Evolutionary conservation across 2,797 vertebrate genomes (phyloP), one percentile per base, ranked within the genome.

Genomic region (Gymnocypris eckloni): DNA sequence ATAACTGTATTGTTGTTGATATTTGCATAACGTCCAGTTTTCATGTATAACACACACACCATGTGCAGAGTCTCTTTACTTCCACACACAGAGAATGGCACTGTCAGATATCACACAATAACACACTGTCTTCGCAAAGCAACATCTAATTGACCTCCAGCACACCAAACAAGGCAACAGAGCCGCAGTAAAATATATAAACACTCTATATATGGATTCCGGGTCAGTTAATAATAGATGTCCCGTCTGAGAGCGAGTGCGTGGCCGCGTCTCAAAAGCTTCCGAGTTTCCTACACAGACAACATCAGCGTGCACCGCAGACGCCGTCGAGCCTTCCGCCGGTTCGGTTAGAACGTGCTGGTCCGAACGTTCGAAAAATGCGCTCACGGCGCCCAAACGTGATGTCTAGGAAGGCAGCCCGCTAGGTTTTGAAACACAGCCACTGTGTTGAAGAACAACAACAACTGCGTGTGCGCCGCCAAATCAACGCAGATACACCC

Each of bases 161-260:
- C 86, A 78, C 33, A 73, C 86, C 90, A 89, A 81, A 92, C 88
- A 91, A 79, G 88, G 88, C 86, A 84, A 88, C 77, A 89, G 5
- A 77, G 89, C 78, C 82, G 70, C 82, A 64, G 82, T 90, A 85
- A 91, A 92, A 92, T 92, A 91, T 85, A 86, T 86, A 86, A 88
- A 87, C 82, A 89, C 79, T 89, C 91, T 84, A 75, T 90, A 91
- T 92, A 92, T 86, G 86, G 85, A 90, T 84, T 88, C 83, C 79
- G 86, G 86, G 90, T 89, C 91, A 87, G 82, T 89, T 88, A 88
- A 90, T 86, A 86, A 91, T 90, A 92, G 87, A 90, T 81, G 86
- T 89, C 86, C 87, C 81, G 81, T 75, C 85, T 84, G 88, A 79
- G 81, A 56, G 79, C 22, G 82, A 79, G 83, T 83, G 90, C 79